Evolutionary conservation across 2,113 vertebrate genomes (phyloP).

Genomic region (Tragelaphus scriptus): DNA sequence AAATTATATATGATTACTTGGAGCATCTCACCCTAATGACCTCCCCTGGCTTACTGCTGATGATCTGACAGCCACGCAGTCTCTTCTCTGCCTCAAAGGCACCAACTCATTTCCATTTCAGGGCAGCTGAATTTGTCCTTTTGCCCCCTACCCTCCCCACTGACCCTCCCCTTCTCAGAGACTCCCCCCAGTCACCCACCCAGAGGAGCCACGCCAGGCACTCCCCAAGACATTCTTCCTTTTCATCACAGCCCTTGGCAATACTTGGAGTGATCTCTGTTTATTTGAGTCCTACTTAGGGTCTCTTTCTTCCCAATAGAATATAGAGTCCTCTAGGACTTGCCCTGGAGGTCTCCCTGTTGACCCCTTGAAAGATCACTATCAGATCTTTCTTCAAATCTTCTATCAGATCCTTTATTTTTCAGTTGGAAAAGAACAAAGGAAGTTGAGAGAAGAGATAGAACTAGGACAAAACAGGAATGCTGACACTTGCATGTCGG

Average conservation of each 20-base stretch:
- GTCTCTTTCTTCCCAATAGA: accelerated
- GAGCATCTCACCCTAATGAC: neutral
- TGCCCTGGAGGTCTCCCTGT: accelerated
- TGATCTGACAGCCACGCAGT: neutral
- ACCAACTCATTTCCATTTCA: neutral
- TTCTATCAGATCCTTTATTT: neutral
- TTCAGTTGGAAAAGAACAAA: neutral
- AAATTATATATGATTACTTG: neutral
- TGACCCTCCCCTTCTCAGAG: neutral
- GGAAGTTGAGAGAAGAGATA: neutral
- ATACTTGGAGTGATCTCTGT: neutral
- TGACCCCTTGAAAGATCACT: neutral
- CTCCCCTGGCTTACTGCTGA: neutral
- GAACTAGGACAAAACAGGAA: neutral
- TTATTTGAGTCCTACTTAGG: neutral
- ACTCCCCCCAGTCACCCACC: accelerated
- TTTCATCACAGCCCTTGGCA: neutral
- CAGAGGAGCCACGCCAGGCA: neutral
- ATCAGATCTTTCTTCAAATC: too few relatives aligned
- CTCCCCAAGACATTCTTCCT: accelerated
- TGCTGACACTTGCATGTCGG: neutral
- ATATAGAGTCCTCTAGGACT: neutral
- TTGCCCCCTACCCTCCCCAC: neutral
- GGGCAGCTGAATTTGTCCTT: neutral
- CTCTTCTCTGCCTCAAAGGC: neutral